Conservation (phyloP, 2,113 vertebrate species). For the Clinocottus analis region DNA sequence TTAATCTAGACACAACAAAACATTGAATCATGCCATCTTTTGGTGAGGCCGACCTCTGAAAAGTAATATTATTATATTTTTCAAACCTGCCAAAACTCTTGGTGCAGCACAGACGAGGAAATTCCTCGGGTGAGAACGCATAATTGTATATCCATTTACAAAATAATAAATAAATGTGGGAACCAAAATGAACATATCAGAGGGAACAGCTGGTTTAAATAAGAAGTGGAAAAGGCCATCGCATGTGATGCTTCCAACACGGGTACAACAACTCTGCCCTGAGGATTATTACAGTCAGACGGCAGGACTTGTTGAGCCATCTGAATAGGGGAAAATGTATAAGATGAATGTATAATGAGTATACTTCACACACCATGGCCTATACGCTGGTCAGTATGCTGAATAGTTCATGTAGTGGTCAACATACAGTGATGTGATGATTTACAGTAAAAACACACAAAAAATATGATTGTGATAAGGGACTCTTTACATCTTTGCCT, state of each 20-base stretch:
- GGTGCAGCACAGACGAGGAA: neutral
- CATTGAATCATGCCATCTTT: neutral
- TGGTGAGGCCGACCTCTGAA: neutral
- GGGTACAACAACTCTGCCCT: too few relatives aligned
- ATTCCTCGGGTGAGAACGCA: neutral
- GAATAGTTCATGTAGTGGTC: neutral
- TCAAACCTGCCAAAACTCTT: neutral
- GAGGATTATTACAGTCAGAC: neutral
- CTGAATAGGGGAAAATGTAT: neutral
- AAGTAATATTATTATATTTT: neutral
- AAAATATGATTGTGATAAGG: neutral
- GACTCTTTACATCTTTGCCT: neutral
- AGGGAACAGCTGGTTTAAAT: slow-evolving; percentile 11
- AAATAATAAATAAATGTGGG: neutral
- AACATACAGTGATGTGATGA: neutral
- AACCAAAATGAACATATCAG: slow-evolving; percentile 1
- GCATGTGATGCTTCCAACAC: neutral
- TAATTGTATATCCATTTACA: neutral
- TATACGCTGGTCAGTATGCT: neutral
- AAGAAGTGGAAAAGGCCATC: neutral
- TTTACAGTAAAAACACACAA: neutral
- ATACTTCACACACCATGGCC: neutral
- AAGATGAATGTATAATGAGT: neutral
- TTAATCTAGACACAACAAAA: neutral
- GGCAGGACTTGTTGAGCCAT: neutral